Evolutionary conservation across 2,113 vertebrate species (phyloP).

Genomic region (Ptilorrhoa leucosticta): DNA sequence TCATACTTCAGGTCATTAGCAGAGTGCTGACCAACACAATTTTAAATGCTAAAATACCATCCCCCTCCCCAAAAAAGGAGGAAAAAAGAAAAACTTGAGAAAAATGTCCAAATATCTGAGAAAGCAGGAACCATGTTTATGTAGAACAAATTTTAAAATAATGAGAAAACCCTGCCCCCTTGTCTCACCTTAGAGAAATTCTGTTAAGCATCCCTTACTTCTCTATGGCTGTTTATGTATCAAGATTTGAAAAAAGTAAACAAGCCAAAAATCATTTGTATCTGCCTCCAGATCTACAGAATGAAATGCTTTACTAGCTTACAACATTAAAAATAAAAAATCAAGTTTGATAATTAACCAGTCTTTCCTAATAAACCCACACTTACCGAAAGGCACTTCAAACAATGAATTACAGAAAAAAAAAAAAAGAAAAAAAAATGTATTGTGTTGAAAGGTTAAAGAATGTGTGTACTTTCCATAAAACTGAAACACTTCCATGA

Average conservation of each 20-base stretch:
- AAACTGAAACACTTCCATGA: neutral
- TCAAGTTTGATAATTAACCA: neutral
- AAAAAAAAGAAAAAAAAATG: neutral
- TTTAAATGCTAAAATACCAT: neutral
- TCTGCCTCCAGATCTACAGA: neutral
- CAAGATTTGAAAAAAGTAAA: neutral
- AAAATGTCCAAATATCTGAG: neutral
- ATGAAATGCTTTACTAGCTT: neutral
- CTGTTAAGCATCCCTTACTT: neutral
- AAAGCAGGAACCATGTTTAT: neutral
- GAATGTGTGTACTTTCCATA: neutral
- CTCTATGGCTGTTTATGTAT: neutral
- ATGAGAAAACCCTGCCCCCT: neutral
- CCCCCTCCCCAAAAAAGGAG: accelerated
- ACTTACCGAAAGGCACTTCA: neutral
- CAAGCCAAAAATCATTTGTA: neutral
- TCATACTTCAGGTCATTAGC: neutral
- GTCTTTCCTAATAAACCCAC: neutral
- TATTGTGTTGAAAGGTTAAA: neutral
- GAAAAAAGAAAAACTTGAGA: neutral
- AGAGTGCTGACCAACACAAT: neutral
- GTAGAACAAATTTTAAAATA: neutral
- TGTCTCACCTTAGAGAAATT: neutral
- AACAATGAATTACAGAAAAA: neutral
- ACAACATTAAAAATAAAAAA: neutral